These are phyloP conservation scores for Chaenogobius annularis DNA, from an alignment of 2,113 vertebrate genomes.

Conservation along the genomic window DNA sequence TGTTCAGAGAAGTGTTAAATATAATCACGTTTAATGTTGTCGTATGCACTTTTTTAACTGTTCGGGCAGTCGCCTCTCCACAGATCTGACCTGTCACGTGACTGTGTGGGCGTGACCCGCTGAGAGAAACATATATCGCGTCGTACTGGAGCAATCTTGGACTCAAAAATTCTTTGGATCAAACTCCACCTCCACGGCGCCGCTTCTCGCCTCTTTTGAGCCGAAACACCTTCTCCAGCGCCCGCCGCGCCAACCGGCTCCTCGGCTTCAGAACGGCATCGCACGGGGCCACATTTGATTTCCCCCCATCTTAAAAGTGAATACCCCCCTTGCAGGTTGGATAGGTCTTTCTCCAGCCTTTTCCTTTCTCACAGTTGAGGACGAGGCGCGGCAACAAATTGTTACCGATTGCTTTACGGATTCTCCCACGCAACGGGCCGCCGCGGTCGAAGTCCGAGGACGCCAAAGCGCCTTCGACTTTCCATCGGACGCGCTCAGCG, in stretches of 20 bases:
- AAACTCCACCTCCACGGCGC: no score
- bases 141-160: no score
- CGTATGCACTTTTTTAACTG: no score
- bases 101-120: no score
- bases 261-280: not conserved
- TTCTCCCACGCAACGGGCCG: constrained; percentile 23
- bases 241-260: not conserved
- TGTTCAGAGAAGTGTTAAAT: no score
- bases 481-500: constrained; percentile 50
- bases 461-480: constrained; percentile 33
- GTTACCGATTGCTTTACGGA: constrained; percentile 12
- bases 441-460: constrained; percentile 18
- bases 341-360: not conserved
- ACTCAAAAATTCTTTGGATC: no score
- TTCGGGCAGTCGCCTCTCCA: no score
- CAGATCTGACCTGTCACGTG: no score
- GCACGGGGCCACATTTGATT: constrained; percentile 2
- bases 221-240: not conserved
- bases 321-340: constrained; percentile 2
- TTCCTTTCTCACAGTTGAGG: constrained; percentile 30
- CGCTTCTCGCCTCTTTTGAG: not conserved
- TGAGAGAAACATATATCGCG: no score
- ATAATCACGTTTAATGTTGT: no score
- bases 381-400: constrained; percentile 37
- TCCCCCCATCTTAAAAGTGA: not conserved